phyloP scores from a whole-genome alignment of 2,888 invertebrate genomes.

The Ectropis crepuscularia region DNA sequence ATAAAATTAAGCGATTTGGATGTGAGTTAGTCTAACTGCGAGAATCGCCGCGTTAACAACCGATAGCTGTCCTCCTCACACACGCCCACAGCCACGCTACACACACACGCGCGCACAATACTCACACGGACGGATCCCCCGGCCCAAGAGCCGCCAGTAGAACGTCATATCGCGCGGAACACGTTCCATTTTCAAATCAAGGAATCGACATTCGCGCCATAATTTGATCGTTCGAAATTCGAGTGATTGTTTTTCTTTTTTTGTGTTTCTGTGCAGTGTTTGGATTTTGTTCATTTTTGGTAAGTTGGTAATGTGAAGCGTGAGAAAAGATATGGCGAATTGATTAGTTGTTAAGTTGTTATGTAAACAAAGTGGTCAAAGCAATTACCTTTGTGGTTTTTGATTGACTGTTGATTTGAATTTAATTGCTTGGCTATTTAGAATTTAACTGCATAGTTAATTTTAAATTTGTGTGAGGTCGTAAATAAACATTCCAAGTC shows the following conservation, averaged over 20 bases:
- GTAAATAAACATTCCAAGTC: conserved; percentile 11
- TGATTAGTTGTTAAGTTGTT: conserved; percentile 25
- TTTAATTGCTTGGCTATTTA: conserved; percentile 26
- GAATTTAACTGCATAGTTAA: conserved; percentile 16
- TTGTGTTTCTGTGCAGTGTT: conserved; percentile 35
- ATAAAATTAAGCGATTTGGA: conserved; percentile 86
- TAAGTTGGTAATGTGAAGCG: conserved; percentile 20
- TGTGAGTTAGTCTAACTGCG: conserved; percentile 84
- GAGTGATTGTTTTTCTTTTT: conserved; percentile 31
- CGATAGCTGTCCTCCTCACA: conserved; percentile 69
- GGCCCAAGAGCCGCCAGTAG: conserved; percentile 48
- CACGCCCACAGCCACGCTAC: conserved; percentile 54
- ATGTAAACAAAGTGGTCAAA: conserved; percentile 29
- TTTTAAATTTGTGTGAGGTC: conserved; percentile 23
- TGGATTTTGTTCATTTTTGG: conserved; percentile 34
- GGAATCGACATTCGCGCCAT: conserved; percentile 56
- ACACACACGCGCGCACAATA: conserved; percentile 39
- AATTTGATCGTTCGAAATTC: conserved; percentile 48
- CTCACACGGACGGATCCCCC: conserved; percentile 25
- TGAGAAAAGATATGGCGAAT: conserved; percentile 11
- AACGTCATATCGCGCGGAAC: conserved; percentile 51
- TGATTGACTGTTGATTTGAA: conserved; percentile 32
- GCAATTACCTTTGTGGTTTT: conserved; percentile 31
- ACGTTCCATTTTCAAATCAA: conserved; percentile 52
- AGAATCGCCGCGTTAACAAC: conserved; percentile 81